Evolutionary conservation across 2,797 vertebrate genomes (phyloP).

Genomic region (Cetoscarus ocellatus): DNA sequence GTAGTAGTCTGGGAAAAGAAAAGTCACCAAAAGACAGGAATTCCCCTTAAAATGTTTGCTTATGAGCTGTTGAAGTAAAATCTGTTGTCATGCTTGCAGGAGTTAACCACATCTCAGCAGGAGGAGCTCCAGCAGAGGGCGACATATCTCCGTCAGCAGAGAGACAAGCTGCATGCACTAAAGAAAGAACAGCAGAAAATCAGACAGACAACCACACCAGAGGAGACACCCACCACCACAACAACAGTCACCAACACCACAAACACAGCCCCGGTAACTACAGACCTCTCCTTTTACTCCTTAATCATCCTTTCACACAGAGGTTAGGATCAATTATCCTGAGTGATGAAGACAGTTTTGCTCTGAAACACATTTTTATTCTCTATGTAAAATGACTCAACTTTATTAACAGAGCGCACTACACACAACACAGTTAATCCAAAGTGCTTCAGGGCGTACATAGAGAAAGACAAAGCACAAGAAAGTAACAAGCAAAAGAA

Average conservation of each 20-base stretch:
- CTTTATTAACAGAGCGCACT: no score
- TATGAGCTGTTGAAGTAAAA: background rate
- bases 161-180: slow-evolving; percentile 92
- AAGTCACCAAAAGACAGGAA: no score
- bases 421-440: no score
- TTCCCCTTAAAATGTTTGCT: no score
- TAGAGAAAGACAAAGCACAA: no score
- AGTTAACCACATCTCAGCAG: slow-evolving; percentile 87
- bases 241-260: slow-evolving; percentile 9
- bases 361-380: no score
- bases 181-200: slow-evolving; percentile 87
- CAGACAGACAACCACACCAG: slow-evolving; percentile 57
- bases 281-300: background rate
- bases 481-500: no score
- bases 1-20: no score
- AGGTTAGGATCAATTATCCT: background rate
- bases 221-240: slow-evolving; percentile 49
- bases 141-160: slow-evolving; percentile 92
- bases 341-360: background rate
- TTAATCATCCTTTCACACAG: background rate
- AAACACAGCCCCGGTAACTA: slow-evolving; percentile 60
- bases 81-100: slow-evolving; percentile 72
- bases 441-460: no score
- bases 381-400: no score
- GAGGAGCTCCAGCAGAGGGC: slow-evolving; percentile 93